Percentiles rank a stretch among this genome's conserved stretches.
These are phyloP conservation scores for Gymnocheta viridis DNA, from an alignment of 2,888 invertebrate genomes.

Conservation along the genomic window DNA sequence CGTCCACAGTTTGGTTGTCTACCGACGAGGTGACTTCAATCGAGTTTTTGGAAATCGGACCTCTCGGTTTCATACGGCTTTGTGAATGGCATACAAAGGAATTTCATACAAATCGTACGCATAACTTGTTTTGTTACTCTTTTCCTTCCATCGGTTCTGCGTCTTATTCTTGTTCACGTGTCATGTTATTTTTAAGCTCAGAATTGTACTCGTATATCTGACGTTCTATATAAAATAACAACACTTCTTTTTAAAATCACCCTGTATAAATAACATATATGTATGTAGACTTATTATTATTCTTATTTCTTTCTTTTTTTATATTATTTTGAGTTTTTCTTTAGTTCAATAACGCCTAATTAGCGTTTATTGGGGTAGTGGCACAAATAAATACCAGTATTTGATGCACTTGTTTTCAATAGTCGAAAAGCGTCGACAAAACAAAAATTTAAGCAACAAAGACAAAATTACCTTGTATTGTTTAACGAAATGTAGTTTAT, in stretches of 20 bases:
- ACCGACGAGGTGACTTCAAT: no score
- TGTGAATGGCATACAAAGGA: no score
- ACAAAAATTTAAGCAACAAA: conserved; percentile 27
- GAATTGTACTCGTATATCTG: no score
- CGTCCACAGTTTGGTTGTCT: no score
- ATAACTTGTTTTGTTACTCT: no score
- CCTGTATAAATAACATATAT: background rate
- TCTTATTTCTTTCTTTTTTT: conserved; percentile 3
- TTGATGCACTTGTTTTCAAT: conserved; percentile 55
- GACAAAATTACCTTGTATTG: conserved; percentile 55
- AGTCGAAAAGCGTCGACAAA: conserved; percentile 8
- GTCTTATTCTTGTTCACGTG: no score
- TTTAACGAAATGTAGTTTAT: conserved; percentile 32
- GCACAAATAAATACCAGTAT: conserved; percentile 33
- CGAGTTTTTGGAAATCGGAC: no score
- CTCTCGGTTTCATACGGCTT: no score
- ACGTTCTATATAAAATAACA: no score
- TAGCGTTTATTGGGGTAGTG: conserved; percentile 67
- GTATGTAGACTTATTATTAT: background rate
- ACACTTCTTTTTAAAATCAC: background rate
- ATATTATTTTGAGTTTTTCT: conserved; percentile 7
- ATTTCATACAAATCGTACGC: no score
- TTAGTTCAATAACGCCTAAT: conserved; percentile 61
- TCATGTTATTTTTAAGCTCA: no score
- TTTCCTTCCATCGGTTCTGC: no score